A percentile compares a stretch with the other conserved stretches of the same genome.
Conservation (phyloP, 2,888 invertebrate genomes). For the Adelphocoris suturalis region DNA sequence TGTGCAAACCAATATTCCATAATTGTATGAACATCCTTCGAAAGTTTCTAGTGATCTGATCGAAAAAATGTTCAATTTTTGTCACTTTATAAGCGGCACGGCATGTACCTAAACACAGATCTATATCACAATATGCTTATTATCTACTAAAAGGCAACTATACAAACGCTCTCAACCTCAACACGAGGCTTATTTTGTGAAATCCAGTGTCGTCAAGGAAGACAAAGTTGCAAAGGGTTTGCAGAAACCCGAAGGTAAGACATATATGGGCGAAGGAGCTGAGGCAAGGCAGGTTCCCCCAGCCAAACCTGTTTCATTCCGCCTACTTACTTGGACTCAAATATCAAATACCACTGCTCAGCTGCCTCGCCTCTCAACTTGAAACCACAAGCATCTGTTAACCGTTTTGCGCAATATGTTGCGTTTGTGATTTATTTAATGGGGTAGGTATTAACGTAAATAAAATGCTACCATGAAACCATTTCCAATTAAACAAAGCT, state of each 20-base stretch:
- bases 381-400: conserved; percentile 54
- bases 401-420: conserved; percentile 19
- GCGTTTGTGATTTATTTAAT: not conserved
- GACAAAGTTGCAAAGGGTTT: conserved; percentile 33
- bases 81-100: too few species aligned
- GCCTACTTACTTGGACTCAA: conserved; percentile 65
- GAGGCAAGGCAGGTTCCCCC: conserved; percentile 64
- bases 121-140: too few species aligned
- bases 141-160: too few species aligned
- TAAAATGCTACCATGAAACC: too few species aligned
- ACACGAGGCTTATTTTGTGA: not conserved
- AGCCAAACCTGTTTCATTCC: conserved; percentile 67
- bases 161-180: too few species aligned
- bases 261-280: conserved; percentile 59
- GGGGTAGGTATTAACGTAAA: too few species aligned
- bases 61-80: too few species aligned
- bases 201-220: conserved; percentile 29
- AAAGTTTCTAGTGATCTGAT: too few species aligned
- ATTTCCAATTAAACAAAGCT: too few species aligned
- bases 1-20: too few species aligned
- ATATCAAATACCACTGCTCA: conserved; percentile 61
- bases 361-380: conserved; percentile 49
- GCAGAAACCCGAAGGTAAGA: conserved; percentile 51
- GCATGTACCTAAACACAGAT: too few species aligned
- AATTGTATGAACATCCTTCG: too few species aligned